These are phyloP conservation scores for Drosophila multiciliata DNA, from an alignment of 2,888 invertebrate species.

Conservation along the genomic window DNA sequence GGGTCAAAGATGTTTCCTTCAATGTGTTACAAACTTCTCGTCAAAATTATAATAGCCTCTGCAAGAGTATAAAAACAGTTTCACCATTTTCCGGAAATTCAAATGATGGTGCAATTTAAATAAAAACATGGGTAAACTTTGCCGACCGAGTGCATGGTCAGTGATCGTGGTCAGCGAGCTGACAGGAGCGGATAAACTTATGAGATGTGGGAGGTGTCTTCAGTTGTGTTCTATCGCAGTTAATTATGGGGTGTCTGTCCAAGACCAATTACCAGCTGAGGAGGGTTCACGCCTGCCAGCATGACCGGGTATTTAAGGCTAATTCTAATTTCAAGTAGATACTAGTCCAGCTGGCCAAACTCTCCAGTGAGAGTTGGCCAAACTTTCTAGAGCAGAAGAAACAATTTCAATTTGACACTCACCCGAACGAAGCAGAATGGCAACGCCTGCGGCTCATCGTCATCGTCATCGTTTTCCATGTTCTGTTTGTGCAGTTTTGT, in stretches of 20 bases:
- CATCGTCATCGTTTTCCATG: conserved; percentile 40
- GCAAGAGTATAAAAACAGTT: neutral
- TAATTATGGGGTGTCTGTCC: conserved; percentile 7
- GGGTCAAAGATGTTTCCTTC: neutral
- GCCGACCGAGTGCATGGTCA: neutral
- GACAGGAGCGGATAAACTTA: neutral
- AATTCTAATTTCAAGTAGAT: neutral
- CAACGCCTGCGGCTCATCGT: conserved; percentile 50
- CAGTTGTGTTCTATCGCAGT: neutral
- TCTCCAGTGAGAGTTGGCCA: neutral
- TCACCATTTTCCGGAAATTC: neutral
- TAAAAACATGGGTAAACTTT: neutral
- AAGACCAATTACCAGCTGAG: neutral
- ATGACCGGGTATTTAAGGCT: neutral
- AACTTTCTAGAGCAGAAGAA: conserved; percentile 16
- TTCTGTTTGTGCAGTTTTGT: conserved; percentile 29
- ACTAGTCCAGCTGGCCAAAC: neutral
- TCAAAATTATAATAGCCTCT: neutral
- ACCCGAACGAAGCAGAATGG: conserved; percentile 63
- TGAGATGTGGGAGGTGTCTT: neutral
- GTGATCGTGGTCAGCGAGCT: conserved; percentile 2
- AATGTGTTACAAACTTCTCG: neutral
- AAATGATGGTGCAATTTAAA: neutral
- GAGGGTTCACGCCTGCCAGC: conserved; percentile 20
- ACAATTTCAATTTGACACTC: conserved; percentile 29